phyloP scores from a whole-genome alignment of 2,113 vertebrate species.

The Antechinus stuartii region DNA sequence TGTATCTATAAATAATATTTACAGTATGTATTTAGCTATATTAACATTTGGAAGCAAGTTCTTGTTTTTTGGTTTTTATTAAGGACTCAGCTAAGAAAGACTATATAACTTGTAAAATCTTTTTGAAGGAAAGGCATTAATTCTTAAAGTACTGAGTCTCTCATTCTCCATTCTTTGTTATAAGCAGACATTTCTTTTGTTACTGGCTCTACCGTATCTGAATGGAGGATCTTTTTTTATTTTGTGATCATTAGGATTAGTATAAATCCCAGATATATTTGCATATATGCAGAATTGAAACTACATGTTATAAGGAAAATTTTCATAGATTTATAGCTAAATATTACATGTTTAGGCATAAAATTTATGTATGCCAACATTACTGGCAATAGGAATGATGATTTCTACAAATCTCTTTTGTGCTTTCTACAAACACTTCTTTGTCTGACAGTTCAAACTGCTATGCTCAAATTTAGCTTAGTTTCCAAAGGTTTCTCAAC shows the following conservation, averaged over 20 bases:
- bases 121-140: conserved; percentile 14
- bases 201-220: neutral
- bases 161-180: neutral
- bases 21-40: neutral
- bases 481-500: neutral
- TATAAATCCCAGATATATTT: neutral
- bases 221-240: neutral
- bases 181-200: neutral
- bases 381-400: neutral
- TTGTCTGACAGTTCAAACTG: conserved; percentile 33
- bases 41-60: neutral
- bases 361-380: neutral
- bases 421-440: conserved; percentile 49
- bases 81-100: neutral
- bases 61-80: neutral
- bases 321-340: neutral
- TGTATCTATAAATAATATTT: neutral
- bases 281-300: conserved; percentile 10
- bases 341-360: neutral
- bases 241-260: neutral
- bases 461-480: neutral
- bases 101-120: neutral
- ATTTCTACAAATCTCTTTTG: conserved; percentile 38
- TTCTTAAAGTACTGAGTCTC: neutral
- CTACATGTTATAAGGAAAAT: neutral